phyloP scores from a whole-genome alignment of 2,888 invertebrate species.

The Stictocephala bisonia region DNA sequence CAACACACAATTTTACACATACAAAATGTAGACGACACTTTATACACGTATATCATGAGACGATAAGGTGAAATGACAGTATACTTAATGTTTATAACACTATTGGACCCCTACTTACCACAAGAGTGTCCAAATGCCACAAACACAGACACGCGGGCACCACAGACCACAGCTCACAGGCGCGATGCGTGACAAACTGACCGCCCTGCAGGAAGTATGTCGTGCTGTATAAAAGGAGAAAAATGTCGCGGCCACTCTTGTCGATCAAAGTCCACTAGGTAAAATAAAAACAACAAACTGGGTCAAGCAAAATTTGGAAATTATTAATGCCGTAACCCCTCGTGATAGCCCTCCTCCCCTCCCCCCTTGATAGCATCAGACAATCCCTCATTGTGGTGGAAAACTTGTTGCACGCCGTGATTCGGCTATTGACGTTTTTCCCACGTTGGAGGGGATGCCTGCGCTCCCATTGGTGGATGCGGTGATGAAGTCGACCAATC shows the following conservation, averaged over 20 bases:
- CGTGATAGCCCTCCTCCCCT: constrained; percentile 8
- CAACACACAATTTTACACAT: too few relatives aligned
- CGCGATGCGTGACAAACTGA: constrained; percentile 8
- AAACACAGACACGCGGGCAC: too few relatives aligned
- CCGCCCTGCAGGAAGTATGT: not conserved
- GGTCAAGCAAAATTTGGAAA: constrained; percentile 30
- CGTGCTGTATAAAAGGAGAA: not conserved
- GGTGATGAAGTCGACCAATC: constrained; percentile 15
- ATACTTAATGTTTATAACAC: too few relatives aligned
- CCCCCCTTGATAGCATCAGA: constrained; percentile 7
- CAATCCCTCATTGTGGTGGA: not conserved
- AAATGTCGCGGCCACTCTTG: constrained; percentile 23
- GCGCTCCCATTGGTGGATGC: not conserved
- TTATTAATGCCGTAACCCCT: too few relatives aligned
- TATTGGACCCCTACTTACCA: too few relatives aligned
- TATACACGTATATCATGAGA: too few relatives aligned
- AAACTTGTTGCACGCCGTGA: constrained; percentile 32
- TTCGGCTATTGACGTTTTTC: constrained; percentile 33
- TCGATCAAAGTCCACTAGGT: too few relatives aligned
- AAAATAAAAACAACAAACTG: constrained; percentile 29
- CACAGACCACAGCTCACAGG: not conserved
- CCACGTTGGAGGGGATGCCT: constrained; percentile 17
- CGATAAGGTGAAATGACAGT: too few relatives aligned
- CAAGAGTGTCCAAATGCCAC: too few relatives aligned
- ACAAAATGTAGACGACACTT: too few relatives aligned